These are phyloP conservation scores for Trididemnum clinides DNA, from an alignment of 23 tunicate genomes.

Conservation along the genomic window DNA sequence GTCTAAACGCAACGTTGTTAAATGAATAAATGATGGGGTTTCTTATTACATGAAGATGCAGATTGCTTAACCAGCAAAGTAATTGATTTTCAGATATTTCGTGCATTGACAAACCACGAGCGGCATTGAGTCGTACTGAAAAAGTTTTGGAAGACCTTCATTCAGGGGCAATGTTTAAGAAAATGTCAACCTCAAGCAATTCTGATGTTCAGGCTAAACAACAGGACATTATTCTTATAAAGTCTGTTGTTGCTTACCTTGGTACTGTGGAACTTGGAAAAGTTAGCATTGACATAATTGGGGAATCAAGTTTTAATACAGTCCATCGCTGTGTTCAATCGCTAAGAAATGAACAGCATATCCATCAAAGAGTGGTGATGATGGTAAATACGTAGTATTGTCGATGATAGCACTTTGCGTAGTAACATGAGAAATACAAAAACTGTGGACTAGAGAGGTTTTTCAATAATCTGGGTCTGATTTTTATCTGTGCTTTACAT, in stretches of 20 bases:
- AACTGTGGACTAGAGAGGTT: too few relatives aligned
- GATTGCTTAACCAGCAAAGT: too few relatives aligned
- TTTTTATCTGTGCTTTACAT: too few relatives aligned
- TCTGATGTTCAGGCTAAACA: neutral
- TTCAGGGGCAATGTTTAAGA: slow-evolving; percentile 64
- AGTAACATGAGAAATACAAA: too few relatives aligned
- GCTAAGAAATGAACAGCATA: slow-evolving; percentile 76
- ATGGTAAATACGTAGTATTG: slow-evolving; percentile 48
- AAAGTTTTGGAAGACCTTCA: slow-evolving; percentile 64
- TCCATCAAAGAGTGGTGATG: slow-evolving; percentile 75
- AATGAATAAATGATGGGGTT: too few relatives aligned
- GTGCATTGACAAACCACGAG: too few relatives aligned
- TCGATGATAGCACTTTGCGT: too few relatives aligned
- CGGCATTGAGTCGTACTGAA: slow-evolving; percentile 49
- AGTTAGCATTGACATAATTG: neutral
- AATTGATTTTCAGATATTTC: neutral
- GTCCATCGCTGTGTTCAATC: slow-evolving; percentile 51
- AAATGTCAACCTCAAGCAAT: slow-evolving; percentile 15
- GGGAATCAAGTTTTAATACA: slow-evolving; percentile 42
- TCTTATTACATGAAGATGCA: too few relatives aligned
- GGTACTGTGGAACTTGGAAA: slow-evolving; percentile 54
- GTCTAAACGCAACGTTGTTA: too few relatives aligned
- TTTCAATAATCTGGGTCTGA: too few relatives aligned
- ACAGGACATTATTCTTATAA: slow-evolving; percentile 32
- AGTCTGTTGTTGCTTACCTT: slow-evolving; percentile 74